Evolutionary conservation across 2,888 invertebrate genomes (phyloP).

Genomic region (Drepanosiphum platanoidis): DNA sequence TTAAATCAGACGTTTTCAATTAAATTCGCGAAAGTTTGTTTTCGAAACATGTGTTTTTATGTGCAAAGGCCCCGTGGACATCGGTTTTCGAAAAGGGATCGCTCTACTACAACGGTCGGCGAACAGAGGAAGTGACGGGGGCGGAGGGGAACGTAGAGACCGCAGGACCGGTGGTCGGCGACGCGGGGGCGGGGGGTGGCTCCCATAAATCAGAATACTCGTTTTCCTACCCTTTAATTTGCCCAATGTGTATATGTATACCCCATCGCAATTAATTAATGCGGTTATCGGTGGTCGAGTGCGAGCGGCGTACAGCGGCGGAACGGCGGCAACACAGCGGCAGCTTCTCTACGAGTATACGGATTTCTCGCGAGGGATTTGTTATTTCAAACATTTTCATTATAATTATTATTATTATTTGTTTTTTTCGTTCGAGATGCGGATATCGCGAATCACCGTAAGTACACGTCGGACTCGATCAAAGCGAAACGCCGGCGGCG

Average conservation of each 20-base stretch:
- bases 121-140: not conserved
- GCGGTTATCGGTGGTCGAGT: slow-evolving; percentile 54
- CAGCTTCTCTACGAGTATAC: slow-evolving; percentile 3
- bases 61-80: slow-evolving; percentile 55
- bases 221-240: slow-evolving; percentile 61
- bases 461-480: not conserved
- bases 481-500: slow-evolving; percentile 7
- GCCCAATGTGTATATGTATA: slow-evolving; percentile 36
- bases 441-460: not conserved
- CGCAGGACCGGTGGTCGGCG: not conserved
- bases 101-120: slow-evolving; percentile 17
- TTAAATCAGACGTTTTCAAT: slow-evolving; percentile 62
- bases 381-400: slow-evolving; percentile 36
- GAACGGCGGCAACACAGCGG: not conserved
- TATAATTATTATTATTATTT: slow-evolving; percentile 13
- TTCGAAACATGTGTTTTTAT: slow-evolving; percentile 55
- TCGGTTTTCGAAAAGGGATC: slow-evolving; percentile 61
- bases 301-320: slow-evolving; percentile 26
- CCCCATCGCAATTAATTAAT: slow-evolving; percentile 54
- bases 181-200: not conserved
- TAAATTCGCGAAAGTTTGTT: slow-evolving; percentile 61
- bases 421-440: not conserved
- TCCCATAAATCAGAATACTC: slow-evolving; percentile 60
- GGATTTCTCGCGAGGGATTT: slow-evolving; percentile 29
- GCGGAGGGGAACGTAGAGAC: slow-evolving; percentile 7